Conservation (phyloP, 2,113 vertebrate genomes). For the Desmodus rotundus region DNA sequence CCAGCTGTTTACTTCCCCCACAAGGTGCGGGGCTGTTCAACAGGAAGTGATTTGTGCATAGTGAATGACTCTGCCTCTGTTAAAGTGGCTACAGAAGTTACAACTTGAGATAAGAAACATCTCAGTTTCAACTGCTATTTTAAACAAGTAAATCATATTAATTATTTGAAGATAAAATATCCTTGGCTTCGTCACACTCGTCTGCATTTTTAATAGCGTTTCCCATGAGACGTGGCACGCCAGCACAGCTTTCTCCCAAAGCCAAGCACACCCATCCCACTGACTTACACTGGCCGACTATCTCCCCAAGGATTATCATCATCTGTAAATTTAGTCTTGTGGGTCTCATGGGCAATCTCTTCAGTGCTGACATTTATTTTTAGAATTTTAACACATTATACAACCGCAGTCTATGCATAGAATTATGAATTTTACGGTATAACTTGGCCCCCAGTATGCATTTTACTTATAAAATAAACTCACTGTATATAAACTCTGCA, state of each 20-base stretch:
- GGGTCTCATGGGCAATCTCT: not conserved
- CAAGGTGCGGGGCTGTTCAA: not conserved
- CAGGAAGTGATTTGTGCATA: not conserved
- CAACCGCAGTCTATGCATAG: not conserved
- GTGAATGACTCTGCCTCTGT: not conserved
- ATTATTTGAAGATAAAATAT: constrained; percentile 31
- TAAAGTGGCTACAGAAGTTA: not conserved
- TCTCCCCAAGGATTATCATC: not conserved
- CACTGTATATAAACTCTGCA: not conserved
- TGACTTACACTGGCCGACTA: not conserved
- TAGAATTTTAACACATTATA: not conserved
- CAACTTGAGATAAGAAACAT: not conserved
- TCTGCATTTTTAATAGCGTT: not conserved
- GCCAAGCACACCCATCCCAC: not conserved
- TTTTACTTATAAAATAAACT: constrained; percentile 1
- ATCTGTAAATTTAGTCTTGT: not conserved
- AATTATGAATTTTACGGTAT: not conserved
- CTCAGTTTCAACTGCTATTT: not conserved
- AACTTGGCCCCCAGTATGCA: not conserved
- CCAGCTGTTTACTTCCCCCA: not conserved
- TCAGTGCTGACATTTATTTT: not conserved
- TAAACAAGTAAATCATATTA: constrained; percentile 32
- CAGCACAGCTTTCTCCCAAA: not conserved
- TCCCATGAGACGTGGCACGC: not conserved
- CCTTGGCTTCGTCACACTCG: not conserved